Evolutionary conservation across 2,888 invertebrate genomes (phyloP).

Genomic region (Xiphydria camelus): DNA sequence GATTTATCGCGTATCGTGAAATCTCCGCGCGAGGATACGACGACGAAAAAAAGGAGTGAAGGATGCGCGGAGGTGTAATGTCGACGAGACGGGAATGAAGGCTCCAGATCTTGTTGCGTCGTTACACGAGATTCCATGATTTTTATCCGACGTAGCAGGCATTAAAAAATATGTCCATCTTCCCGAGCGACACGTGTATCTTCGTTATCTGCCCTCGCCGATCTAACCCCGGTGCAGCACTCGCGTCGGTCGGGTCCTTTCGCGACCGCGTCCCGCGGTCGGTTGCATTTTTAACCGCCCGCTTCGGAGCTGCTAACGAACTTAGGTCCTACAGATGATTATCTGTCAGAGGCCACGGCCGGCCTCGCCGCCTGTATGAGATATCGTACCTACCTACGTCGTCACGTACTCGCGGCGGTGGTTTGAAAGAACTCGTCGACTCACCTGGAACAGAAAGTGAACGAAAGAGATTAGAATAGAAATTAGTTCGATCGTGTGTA

Average conservation of each 20-base stretch:
- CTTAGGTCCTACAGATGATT: constrained; percentile 33
- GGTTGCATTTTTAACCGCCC: constrained; percentile 11
- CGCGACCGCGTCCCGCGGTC: constrained; percentile 1
- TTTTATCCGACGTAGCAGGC: constrained; percentile 1
- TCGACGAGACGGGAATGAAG: too few relatives aligned
- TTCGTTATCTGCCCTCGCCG: constrained; percentile 1
- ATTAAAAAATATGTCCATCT: constrained; percentile 13
- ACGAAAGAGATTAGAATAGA: too few relatives aligned
- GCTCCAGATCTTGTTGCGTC: too few relatives aligned
- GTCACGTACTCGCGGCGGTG: constrained; percentile 6
- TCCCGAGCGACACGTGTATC: constrained; percentile 12
- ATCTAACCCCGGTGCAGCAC: constrained; percentile 8
- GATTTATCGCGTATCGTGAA: too few relatives aligned
- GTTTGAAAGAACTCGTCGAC: constrained; percentile 37
- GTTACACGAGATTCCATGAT: constrained; percentile 10
- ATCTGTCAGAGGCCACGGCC: constrained; percentile 30
- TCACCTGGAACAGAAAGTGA: constrained; percentile 49
- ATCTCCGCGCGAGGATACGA: too few relatives aligned
- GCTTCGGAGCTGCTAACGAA: constrained; percentile 41
- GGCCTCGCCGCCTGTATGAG: too few relatives aligned
- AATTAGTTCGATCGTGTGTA: too few relatives aligned
- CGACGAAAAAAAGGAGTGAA: too few relatives aligned
- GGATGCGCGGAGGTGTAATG: too few relatives aligned
- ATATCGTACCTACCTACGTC: too few relatives aligned
- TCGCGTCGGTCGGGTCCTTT: neutral